Conservation (phyloP, 2,888 invertebrate genomes). For the Eristalis tenax region DNA sequence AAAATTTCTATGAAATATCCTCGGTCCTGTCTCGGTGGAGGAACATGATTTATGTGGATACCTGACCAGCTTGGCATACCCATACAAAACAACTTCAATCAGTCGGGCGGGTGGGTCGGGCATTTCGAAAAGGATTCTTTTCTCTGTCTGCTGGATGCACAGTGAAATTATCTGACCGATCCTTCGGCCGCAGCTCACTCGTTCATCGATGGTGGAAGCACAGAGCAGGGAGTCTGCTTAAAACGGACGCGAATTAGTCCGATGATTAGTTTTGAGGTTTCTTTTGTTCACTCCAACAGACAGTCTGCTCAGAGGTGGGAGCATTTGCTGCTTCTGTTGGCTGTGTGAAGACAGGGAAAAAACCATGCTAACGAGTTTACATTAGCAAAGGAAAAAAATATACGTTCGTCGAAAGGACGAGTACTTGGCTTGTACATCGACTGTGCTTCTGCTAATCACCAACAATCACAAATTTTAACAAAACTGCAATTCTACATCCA, state of each 20-base stretch:
- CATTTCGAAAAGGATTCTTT: slow-evolving; percentile 13
- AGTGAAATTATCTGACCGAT: slow-evolving; percentile 54
- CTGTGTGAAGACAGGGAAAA: no score
- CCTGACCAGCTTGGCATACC: slow-evolving; percentile 42
- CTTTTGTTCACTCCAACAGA: neutral
- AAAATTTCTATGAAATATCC: slow-evolving; percentile 54
- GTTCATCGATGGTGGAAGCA: slow-evolving; percentile 30
- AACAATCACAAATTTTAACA: no score
- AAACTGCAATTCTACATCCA: no score
- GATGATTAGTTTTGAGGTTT: slow-evolving; percentile 43
- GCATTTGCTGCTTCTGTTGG: neutral
- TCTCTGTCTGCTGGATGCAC: slow-evolving; percentile 12
- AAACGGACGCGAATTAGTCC: slow-evolving; percentile 30
- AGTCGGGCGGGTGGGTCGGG: slow-evolving; percentile 25
- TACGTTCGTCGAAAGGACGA: no score
- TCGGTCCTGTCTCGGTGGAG: slow-evolving; percentile 31
- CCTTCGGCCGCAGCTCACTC: slow-evolving; percentile 12
- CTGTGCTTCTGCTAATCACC: no score
- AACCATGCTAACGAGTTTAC: no score
- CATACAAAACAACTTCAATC: slow-evolving; percentile 55
- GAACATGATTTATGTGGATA: slow-evolving; percentile 63
- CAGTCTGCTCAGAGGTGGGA: neutral
- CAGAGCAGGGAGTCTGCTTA: neutral
- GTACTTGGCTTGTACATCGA: no score
- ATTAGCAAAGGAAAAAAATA: no score